Percentiles rank a stretch among this genome's conserved stretches.
These are phyloP conservation scores for Cyprinodon tularosa DNA, from an alignment of 2,113 vertebrate genomes.

Conservation along the genomic window DNA sequence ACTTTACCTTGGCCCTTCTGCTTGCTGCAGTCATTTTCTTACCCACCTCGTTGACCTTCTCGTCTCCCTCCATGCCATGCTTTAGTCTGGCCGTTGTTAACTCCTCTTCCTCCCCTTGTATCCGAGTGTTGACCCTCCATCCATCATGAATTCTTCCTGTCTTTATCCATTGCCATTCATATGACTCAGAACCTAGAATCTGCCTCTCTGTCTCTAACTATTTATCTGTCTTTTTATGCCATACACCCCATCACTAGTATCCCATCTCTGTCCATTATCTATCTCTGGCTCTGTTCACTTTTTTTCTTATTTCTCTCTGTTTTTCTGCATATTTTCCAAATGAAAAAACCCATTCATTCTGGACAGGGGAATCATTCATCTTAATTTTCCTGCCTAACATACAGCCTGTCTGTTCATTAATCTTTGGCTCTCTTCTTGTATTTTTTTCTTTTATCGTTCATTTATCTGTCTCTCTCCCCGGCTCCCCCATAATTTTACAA, in stretches of 20 bases:
- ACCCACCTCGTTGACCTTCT: slow-evolving; percentile 24
- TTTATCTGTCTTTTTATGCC: slow-evolving; percentile 53
- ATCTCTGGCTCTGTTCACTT: slow-evolving; percentile 31
- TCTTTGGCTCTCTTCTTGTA: slow-evolving; percentile 50
- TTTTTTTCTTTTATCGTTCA: slow-evolving; percentile 53
- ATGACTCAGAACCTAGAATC: slow-evolving; percentile 69
- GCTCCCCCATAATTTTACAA: slow-evolving; percentile 34
- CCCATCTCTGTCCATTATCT: slow-evolving; percentile 40
- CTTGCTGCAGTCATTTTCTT: slow-evolving; percentile 35
- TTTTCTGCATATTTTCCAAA: slow-evolving; percentile 60
- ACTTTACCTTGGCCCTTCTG: slow-evolving; percentile 17
- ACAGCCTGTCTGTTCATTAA: slow-evolving; percentile 57
- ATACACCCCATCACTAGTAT: slow-evolving; percentile 23
- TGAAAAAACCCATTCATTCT: slow-evolving; percentile 59
- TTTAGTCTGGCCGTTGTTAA: slow-evolving; percentile 63
- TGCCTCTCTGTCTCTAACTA: slow-evolving; percentile 55
- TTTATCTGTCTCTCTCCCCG: slow-evolving; percentile 50
- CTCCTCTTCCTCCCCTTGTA: slow-evolving; percentile 54
- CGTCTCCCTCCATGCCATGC: slow-evolving; percentile 18
- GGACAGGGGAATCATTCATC: slow-evolving; percentile 61
- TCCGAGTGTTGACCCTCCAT: slow-evolving; percentile 46
- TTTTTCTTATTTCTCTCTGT: slow-evolving; percentile 31
- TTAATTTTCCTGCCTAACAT: slow-evolving; percentile 61
- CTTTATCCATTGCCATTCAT: slow-evolving; percentile 53
- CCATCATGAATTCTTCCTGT: slow-evolving; percentile 62